Evolutionary conservation across 2,797 vertebrate genomes (phyloP), one percentile per base, ranked within the genome.

Genomic region (Argentina silus): DNA sequence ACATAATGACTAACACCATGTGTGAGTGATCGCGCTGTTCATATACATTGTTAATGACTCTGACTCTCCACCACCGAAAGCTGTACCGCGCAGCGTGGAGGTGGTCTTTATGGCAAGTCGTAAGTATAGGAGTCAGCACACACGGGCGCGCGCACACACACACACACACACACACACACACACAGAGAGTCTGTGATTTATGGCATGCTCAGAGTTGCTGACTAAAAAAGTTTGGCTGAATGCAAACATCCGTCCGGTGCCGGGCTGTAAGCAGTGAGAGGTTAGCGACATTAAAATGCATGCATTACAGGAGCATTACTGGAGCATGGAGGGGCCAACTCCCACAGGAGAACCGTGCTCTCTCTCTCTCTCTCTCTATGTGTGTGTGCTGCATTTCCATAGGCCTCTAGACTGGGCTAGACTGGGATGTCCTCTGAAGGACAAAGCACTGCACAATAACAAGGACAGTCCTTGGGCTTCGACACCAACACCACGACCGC

Each of bases 371-470:
- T 36, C 27, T 36, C 27, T 36, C 27, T 36, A 1, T 36, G 2
- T 36, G 27, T 83, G 80, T 81, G 87, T 87, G 81, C 85, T 73
- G 84, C 81, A 75, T 78, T 81, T 84, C 61, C 69, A 14, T 36
- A 12, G 75, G 81, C 64, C 77, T 1, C 76, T 76, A 73, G 77
- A 80, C 68, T 43, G 71, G 69, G 61, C 12, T 68, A 79, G 81
- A 75, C 80, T 85, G 80, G 85, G 82, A 75, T 62, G 88, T 90
- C 88, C 88, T 89, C 85, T 90, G 86, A 93, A 92, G 90, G 90
- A 91, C 88, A 80, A 83, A 83, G 19, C 65, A 36, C 27, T 36
- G 27, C 27, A 87, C 82, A 62, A 83, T 81, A 76, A 85, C 83
- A 83, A 50, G 70, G 72, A 75, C 81, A 80, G 83, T 78, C 76